A percentile compares a stretch with the other conserved stretches of the same genome.
Conservation (phyloP, 2,113 vertebrate genomes). For the Myotis davidii region DNA sequence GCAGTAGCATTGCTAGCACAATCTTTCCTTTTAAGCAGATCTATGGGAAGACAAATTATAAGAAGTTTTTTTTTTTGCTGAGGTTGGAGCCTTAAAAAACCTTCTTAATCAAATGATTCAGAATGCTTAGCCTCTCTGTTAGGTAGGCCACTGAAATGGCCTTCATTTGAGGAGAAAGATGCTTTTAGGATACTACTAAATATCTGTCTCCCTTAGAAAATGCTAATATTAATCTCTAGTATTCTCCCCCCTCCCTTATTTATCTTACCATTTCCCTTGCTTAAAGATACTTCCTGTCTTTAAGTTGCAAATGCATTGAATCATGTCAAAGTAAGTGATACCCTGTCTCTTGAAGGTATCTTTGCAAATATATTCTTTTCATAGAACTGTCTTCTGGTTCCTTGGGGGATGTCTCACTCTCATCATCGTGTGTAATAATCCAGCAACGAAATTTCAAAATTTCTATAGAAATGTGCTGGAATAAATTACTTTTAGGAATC, state of each 20-base stretch:
- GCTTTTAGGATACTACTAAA: not conserved
- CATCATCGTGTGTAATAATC: not conserved
- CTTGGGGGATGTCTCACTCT: not conserved
- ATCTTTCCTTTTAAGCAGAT: conserved; percentile 28
- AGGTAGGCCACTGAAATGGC: not conserved
- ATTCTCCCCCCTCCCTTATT: not conserved
- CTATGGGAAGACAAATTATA: not conserved
- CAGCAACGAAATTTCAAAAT: not conserved
- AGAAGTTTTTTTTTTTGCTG: not conserved
- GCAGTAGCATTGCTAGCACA: not conserved
- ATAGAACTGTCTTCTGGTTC: not conserved
- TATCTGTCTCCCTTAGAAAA: not conserved
- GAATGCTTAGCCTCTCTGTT: not conserved
- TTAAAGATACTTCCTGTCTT: not conserved
- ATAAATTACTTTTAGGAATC: conserved; percentile 13
- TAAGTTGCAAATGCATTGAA: conserved; percentile 7
- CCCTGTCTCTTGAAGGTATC: not conserved
- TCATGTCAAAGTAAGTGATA: not conserved
- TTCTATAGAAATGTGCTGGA: not conserved
- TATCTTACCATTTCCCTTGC: not conserved
- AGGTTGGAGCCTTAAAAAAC: not conserved
- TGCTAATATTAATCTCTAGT: not conserved
- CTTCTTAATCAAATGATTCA: not conserved
- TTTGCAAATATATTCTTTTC: not conserved
- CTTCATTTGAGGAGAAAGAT: not conserved